A percentile compares a stretch with the other conserved stretches of the same genome.
Evolutionary conservation across 2,797 vertebrate genomes (phyloP).

Genomic region (Sorex maritimensis): DNA sequence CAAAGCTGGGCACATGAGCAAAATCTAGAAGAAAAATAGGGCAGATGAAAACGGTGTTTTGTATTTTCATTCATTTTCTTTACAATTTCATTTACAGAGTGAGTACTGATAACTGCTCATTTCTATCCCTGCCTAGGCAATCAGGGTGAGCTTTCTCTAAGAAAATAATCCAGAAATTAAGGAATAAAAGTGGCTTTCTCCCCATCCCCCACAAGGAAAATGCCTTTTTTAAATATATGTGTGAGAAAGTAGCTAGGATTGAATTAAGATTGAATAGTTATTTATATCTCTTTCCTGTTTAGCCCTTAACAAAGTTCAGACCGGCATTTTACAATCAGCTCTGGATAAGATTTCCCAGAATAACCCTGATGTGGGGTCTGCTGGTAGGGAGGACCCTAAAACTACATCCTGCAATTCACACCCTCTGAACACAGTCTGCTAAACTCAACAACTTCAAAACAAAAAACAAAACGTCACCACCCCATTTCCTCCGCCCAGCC

Average conservation of each 20-base stretch:
- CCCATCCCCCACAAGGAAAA: constrained; percentile 77
- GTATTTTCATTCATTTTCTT: not conserved
- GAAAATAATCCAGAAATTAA: constrained; percentile 72
- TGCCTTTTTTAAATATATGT: constrained; percentile 80
- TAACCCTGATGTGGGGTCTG: constrained; percentile 79
- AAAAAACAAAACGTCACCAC: constrained; percentile 83
- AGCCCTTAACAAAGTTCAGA: constrained; percentile 84
- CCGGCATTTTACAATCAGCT: constrained; percentile 78
- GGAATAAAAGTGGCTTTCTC: constrained; percentile 73
- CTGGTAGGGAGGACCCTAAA: constrained; percentile 86
- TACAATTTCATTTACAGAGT: not conserved
- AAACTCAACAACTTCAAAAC: constrained; percentile 79
- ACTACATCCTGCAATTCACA: constrained; percentile 92
- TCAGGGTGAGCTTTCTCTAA: constrained; percentile 30
- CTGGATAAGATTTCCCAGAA: constrained; percentile 87
- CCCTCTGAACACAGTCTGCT: constrained; percentile 72
- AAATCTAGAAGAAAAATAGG: constrained; percentile 7
- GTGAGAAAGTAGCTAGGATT: constrained; percentile 88
- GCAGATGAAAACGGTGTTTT: constrained; percentile 8
- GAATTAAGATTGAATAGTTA: constrained; percentile 88
- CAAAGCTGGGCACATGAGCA: not conserved
- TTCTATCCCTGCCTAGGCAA: not conserved
- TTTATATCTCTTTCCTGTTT: constrained; percentile 92
- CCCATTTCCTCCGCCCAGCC: constrained; percentile 82
- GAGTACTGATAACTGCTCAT: not conserved